A percentile compares a stretch with the other conserved stretches of the same genome.
Evolutionary conservation across 2,113 vertebrate genomes (phyloP).

Genomic region (Egretta garzetta): DNA sequence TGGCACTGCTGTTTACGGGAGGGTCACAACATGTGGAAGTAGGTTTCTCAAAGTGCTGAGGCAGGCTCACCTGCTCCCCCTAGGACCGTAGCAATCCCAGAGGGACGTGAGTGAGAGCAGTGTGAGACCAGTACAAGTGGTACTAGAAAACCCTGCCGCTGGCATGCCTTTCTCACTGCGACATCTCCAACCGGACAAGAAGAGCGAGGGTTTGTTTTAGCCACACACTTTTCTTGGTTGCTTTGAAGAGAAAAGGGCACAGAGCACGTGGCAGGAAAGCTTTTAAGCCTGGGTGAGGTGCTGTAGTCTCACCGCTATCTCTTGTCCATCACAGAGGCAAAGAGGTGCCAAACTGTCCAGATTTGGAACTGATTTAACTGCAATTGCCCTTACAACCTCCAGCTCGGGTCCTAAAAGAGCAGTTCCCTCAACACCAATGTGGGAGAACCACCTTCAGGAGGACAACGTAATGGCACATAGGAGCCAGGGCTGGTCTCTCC

Average conservation of each 20-base stretch:
- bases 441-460: constrained; percentile 13
- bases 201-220: not conserved
- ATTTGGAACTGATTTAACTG: not conserved
- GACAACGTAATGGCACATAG: not conserved
- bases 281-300: not conserved
- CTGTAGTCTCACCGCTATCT: not conserved
- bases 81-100: not conserved
- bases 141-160: not conserved
- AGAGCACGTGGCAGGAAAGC: not conserved
- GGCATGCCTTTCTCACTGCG: not conserved
- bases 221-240: not conserved
- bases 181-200: not conserved
- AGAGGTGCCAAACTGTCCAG: not conserved
- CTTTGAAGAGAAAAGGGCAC: not conserved
- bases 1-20: not conserved
- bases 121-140: not conserved
- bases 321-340: not conserved
- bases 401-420: not conserved
- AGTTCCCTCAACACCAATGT: not conserved
- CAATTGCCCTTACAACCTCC: not conserved
- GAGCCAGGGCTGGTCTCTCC: not conserved
- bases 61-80: not conserved
- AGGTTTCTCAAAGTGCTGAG: constrained; percentile 20
- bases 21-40: not conserved
- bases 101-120: not conserved